phyloP scores from a whole-genome alignment of 2,113 vertebrate species.

The Patagioenas fasciata region DNA sequence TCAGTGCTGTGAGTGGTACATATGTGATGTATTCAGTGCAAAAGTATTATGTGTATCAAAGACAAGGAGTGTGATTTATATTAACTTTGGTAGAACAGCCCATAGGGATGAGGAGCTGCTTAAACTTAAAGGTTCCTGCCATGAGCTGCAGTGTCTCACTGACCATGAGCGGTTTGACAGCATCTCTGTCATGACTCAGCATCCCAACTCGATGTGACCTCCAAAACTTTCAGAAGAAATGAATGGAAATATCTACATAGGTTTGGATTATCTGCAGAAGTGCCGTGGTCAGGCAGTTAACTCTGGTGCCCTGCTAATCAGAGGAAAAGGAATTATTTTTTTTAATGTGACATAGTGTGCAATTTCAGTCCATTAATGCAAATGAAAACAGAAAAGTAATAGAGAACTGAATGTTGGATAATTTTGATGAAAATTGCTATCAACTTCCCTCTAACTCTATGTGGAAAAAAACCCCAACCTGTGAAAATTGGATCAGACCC shows the following conservation, averaged over 20 bases:
- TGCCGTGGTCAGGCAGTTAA: background rate
- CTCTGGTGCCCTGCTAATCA: background rate
- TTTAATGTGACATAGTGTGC: background rate
- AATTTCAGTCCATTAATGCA: background rate
- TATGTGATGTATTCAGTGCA: background rate
- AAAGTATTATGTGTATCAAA: background rate
- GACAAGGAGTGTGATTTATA: background rate
- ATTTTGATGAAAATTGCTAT: background rate
- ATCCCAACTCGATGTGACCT: background rate
- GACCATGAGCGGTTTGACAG: background rate
- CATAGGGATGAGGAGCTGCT: background rate
- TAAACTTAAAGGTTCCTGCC: background rate
- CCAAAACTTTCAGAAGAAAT: background rate
- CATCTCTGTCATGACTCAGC: background rate
- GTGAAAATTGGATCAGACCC: background rate
- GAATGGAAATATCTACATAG: background rate
- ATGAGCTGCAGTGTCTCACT: background rate
- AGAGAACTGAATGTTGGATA: background rate
- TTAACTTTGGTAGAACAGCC: background rate
- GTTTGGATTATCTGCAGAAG: background rate
- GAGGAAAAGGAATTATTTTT: background rate
- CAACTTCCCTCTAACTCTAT: background rate
- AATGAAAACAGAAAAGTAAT: background rate
- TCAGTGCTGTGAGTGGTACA: background rate
- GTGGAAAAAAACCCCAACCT: background rate